These are phyloP conservation scores for Philotrypesis tridentata DNA, from an alignment of 1,140 invertebrate species.

Conservation along the genomic window DNA sequence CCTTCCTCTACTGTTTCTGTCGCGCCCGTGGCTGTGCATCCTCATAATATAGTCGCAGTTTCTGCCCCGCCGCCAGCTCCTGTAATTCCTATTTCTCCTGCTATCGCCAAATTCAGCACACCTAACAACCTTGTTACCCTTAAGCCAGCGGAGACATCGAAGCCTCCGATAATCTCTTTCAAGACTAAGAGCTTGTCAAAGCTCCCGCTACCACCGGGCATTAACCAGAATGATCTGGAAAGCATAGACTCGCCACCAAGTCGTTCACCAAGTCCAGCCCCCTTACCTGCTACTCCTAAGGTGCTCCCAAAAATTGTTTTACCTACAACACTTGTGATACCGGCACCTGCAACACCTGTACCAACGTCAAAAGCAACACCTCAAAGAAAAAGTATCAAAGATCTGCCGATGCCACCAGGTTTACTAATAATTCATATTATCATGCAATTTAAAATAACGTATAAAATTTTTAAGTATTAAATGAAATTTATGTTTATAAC, in stretches of 20 bases:
- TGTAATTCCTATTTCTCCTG: conserved; percentile 62
- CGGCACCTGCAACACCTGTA: conserved; percentile 21
- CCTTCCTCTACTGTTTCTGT: conserved; percentile 34
- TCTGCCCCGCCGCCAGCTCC: conserved; percentile 60
- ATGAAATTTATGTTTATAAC: conserved; percentile 45
- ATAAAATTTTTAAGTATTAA: conserved; percentile 21
- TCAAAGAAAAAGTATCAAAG: conserved; percentile 83
- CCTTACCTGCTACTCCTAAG: conserved; percentile 61
- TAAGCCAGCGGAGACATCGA: conserved; percentile 67
- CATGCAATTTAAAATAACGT: neutral
- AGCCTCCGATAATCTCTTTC: conserved; percentile 66
- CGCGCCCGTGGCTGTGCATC: neutral
- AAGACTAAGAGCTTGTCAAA: conserved; percentile 82
- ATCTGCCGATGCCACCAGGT: conserved; percentile 92
- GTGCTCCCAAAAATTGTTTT: conserved; percentile 65
- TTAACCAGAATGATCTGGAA: conserved; percentile 85
- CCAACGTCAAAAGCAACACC: conserved; percentile 58
- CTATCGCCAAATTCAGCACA: conserved; percentile 68
- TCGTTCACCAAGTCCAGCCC: conserved; percentile 77
- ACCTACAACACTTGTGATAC: conserved; percentile 21
- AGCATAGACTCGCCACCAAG: conserved; percentile 83
- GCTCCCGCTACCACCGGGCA: conserved; percentile 89
- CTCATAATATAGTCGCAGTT: conserved; percentile 49
- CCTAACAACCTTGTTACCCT: conserved; percentile 68
- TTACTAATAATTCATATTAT: conserved; percentile 58